These are phyloP conservation scores for Campoplex capitator DNA, from an alignment of 2,888 invertebrate genomes.

Conservation along the genomic window DNA sequence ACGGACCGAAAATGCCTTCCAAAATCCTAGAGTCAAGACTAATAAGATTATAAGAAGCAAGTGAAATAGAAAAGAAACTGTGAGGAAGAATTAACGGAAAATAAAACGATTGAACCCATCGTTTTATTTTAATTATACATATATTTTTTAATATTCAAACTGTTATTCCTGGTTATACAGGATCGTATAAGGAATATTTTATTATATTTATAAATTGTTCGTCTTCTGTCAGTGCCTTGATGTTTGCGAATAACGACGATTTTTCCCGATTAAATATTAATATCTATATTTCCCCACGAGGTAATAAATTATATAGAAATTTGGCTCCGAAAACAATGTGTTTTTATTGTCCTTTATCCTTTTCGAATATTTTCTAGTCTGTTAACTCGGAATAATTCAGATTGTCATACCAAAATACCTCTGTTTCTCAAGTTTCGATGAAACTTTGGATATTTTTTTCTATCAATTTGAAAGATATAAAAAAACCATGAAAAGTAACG, in stretches of 20 bases:
- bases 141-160: slow-evolving; percentile 67
- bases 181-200: slow-evolving; percentile 76
- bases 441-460: neutral
- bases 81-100: slow-evolving; percentile 19
- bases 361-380: neutral
- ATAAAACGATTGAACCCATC: slow-evolving; percentile 66
- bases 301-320: slow-evolving; percentile 73
- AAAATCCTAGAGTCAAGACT: slow-evolving; percentile 59
- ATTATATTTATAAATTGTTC: slow-evolving; percentile 77
- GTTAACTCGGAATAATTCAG: neutral
- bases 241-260: slow-evolving; percentile 53
- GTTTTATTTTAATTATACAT: slow-evolving; percentile 73
- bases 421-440: neutral
- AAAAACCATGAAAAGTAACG: neutral
- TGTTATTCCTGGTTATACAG: slow-evolving; percentile 80
- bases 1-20: slow-evolving; percentile 30
- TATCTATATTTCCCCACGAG: slow-evolving; percentile 64
- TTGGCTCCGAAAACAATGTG: slow-evolving; percentile 58
- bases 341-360: neutral
- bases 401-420: neutral
- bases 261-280: slow-evolving; percentile 29
- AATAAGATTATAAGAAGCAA: slow-evolving; percentile 35
- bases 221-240: slow-evolving; percentile 40
- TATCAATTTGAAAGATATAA: neutral
- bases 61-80: neutral